phyloP scores from a whole-genome alignment of 1,140 invertebrate species.

The Daktulosphaira vitifoliae region DNA sequence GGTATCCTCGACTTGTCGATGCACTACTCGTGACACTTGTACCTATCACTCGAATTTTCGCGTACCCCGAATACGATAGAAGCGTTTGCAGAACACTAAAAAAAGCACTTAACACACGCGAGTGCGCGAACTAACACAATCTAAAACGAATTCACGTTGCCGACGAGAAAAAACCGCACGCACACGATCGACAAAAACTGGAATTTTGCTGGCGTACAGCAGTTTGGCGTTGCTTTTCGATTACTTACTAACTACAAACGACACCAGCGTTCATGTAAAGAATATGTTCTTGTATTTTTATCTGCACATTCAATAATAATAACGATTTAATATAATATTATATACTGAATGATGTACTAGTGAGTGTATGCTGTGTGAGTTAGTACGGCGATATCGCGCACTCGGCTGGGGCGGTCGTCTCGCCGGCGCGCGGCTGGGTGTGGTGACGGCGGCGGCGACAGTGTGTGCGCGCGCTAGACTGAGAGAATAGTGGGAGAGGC shows the following conservation, averaged over 20 bases:
- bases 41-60: too few species aligned
- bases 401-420: slow-evolving; percentile 31
- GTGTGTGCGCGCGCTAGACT: slow-evolving; percentile 22
- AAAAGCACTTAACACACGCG: not conserved
- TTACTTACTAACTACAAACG: too few species aligned
- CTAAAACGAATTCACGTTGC: too few species aligned
- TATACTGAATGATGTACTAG: not conserved
- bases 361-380: slow-evolving; percentile 3
- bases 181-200: too few species aligned
- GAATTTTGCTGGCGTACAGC: too few species aligned
- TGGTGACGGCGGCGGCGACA: slow-evolving; percentile 18
- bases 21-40: too few species aligned
- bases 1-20: too few species aligned
- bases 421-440: slow-evolving; percentile 32
- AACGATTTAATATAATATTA: slow-evolving; percentile 12
- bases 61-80: not conserved
- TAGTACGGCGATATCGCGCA: slow-evolving; percentile 27
- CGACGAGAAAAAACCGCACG: too few species aligned
- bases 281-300: not conserved
- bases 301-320: too few species aligned
- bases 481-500: not conserved
- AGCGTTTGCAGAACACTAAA: not conserved
- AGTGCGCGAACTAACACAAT: too few species aligned
- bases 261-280: not conserved
- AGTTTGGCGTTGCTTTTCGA: too few species aligned